Evolutionary conservation across 2,113 vertebrate genomes (phyloP), one percentile per base, ranked within the genome.

Genomic region (Cyprinus carpio): DNA sequence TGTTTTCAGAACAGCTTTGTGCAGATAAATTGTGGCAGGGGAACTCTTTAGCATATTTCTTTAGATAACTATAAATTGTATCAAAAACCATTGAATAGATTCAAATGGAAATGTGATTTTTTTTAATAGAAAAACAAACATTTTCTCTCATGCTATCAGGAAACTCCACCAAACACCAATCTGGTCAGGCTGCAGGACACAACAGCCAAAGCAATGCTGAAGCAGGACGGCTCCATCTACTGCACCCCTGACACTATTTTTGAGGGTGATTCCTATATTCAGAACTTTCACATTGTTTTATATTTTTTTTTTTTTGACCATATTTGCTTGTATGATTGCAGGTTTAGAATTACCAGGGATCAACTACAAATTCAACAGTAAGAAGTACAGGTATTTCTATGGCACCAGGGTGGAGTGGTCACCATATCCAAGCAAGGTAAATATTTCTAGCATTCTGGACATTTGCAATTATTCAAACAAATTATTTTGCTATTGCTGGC

Each of bases 301-400:
- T 3, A 25, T 1, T 0, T 72, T 9, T 25, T 60, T 8, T 6
- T 6, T 9, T 40, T 10, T 9, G 1, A 2, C 34, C 16, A 67
- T 60, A 16, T n/a, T 60, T n/a, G 10, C 1, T 86, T 60, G 56
- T 20, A 58, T 75, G 8, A 23, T 18, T 83, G 74, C 90, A 99
- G 98, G 96, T 72, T 85, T 99, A 89, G 98, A 99, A 92, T 93
- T 99, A 72, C 98, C 98, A 8, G 93, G 89, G 12, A 96, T 99
- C 88, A 99, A 99, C 92, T 98, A 97, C 0, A 90, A 92, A 58
- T 95, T 95, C 88, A 99, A 99, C 0, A 67, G 93, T 15, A 97
- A 93, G 87, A 96, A 91, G 25, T 96, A 99, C 92, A 93, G 95
- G 49, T 97, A 96, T 9, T 82, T 98, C 89, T 99, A 94, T 78